These are phyloP conservation scores for Euthynnus affinis DNA, from an alignment of 2,797 vertebrate genomes.

Conservation along the genomic window DNA sequence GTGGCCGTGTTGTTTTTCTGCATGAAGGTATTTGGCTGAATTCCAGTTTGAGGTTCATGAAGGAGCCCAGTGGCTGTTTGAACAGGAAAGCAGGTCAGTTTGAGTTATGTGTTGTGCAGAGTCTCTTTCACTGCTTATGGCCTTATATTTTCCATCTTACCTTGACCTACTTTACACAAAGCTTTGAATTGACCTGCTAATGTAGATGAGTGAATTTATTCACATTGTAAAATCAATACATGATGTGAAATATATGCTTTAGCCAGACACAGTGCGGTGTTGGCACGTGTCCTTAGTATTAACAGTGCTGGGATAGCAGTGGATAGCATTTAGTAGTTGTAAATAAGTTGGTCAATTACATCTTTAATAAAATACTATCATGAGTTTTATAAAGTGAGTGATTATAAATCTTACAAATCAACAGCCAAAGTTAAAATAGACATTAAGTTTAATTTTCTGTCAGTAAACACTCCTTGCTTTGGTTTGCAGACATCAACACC, in stretches of 20 bases:
- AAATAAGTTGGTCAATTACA: not conserved
- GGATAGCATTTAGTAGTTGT: not conserved
- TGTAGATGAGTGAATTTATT: not conserved
- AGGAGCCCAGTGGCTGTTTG: slow-evolving; percentile 39
- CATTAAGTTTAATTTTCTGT: not conserved
- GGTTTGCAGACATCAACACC: not conserved
- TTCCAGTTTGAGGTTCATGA: slow-evolving; percentile 35
- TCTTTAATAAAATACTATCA: not conserved
- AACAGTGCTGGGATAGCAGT: not conserved
- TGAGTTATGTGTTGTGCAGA: slow-evolving; percentile 37
- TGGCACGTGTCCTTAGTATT: not conserved
- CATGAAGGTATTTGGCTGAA: slow-evolving; percentile 26
- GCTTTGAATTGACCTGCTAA: not conserved
- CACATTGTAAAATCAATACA: slow-evolving; percentile 3
- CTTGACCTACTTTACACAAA: slow-evolving; percentile 49
- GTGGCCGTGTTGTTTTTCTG: slow-evolving; percentile 7
- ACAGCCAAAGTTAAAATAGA: too few species aligned
- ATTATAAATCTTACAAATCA: too few species aligned
- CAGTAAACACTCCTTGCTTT: not conserved
- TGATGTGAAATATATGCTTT: not conserved
- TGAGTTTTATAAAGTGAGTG: not conserved
- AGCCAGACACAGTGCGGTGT: not conserved
- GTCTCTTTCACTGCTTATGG: not conserved
- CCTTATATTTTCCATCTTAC: slow-evolving; percentile 27
- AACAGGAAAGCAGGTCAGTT: slow-evolving; percentile 57